Conservation (phyloP, 2,888 invertebrate genomes). For the Alentia gelatinosa region DNA sequence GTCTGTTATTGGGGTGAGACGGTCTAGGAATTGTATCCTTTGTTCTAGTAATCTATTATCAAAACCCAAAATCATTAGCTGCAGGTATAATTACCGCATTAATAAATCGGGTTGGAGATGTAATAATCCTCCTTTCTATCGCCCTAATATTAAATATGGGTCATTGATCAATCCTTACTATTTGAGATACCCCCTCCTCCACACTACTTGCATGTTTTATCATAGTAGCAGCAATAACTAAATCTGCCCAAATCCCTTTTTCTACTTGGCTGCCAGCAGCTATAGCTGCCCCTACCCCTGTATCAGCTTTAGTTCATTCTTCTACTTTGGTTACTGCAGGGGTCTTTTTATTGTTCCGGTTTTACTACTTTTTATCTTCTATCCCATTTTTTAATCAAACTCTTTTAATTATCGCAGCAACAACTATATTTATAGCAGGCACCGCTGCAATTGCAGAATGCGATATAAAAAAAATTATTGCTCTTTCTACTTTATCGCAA, state of each 20-base stretch:
- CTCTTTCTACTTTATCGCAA: slow-evolving; percentile 88
- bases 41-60: slow-evolving; percentile 88
- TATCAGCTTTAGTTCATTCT: slow-evolving; percentile 89
- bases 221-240: slow-evolving; percentile 85
- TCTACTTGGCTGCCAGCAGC: slow-evolving; percentile 88
- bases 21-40: slow-evolving; percentile 88
- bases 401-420: slow-evolving; percentile 82
- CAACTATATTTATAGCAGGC: slow-evolving; percentile 78
- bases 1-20: slow-evolving; percentile 88
- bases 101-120: slow-evolving; percentile 88
- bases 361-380: slow-evolving; percentile 83
- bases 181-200: slow-evolving; percentile 77
- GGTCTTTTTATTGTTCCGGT: slow-evolving; percentile 88
- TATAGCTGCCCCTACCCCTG: slow-evolving; percentile 89
- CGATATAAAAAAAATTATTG: slow-evolving; percentile 90
- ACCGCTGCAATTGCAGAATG: slow-evolving; percentile 78
- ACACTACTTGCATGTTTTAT: slow-evolving; percentile 81
- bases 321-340: slow-evolving; percentile 90
- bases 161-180: slow-evolving; percentile 80
- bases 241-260: slow-evolving; percentile 91
- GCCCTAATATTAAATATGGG: slow-evolving; percentile 67
- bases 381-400: slow-evolving; percentile 81
- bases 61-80: slow-evolving; percentile 86
- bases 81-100: slow-evolving; percentile 88
- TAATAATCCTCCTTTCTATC: slow-evolving; percentile 85